Conservation (phyloP, 2,797 vertebrate genomes). For the Clarias fuscus region DNA sequence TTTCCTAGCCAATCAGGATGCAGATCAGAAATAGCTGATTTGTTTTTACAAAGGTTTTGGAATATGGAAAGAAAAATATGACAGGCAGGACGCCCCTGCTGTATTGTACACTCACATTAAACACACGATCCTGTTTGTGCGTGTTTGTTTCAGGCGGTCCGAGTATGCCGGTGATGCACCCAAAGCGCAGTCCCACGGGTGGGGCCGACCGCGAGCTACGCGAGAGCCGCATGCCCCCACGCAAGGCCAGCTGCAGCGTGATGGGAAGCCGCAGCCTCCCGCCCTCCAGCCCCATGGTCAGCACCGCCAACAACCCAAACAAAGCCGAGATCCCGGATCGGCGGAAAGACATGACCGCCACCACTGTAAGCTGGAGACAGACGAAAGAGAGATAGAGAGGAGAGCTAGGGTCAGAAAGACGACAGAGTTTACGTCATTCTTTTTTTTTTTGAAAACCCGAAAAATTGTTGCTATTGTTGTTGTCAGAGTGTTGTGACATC, state of each 20-base stretch:
- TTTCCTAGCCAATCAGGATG: too few species aligned
- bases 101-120: too few species aligned
- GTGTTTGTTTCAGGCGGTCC: constrained; percentile 81
- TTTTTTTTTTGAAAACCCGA: neutral
- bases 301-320: constrained; percentile 94
- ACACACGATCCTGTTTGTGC: constrained; percentile 38
- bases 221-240: constrained; percentile 83
- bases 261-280: constrained; percentile 83
- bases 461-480: neutral
- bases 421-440: neutral
- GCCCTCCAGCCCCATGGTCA: constrained; percentile 92
- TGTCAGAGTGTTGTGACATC: neutral
- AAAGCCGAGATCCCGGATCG: constrained; percentile 91
- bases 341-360: constrained; percentile 86
- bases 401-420: neutral
- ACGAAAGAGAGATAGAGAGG: neutral
- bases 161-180: constrained; percentile 85
- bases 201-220: constrained; percentile 84
- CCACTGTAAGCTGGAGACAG: constrained; percentile 73
- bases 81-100: too few species aligned
- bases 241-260: constrained; percentile 86
- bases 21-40: too few species aligned
- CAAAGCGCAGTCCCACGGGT: constrained; percentile 88
- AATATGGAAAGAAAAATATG: too few species aligned
- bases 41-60: too few species aligned